Evolutionary conservation across 2,113 vertebrate species (phyloP).

Genomic region (Aphyosemion australe): DNA sequence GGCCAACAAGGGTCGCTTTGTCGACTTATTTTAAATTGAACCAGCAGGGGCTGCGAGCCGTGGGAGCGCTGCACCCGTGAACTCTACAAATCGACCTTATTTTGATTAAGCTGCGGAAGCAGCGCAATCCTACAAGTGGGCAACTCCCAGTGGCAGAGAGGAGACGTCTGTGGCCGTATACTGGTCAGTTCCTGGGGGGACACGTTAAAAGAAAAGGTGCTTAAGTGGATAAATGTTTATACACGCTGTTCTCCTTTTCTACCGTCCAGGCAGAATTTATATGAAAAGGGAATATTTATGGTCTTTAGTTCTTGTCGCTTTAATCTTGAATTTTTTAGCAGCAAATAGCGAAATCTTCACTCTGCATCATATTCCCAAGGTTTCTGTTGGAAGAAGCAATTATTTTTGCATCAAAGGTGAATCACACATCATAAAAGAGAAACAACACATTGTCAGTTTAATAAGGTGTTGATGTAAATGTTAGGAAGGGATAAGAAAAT

Average conservation of each 20-base stretch:
- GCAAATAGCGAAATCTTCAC: not conserved
- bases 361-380: not conserved
- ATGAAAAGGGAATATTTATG: not conserved
- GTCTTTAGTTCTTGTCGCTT: not conserved
- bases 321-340: not conserved
- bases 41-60: constrained; percentile 32
- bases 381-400: constrained; percentile 29
- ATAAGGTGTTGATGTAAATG: constrained; percentile 6
- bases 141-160: constrained; percentile 38
- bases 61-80: constrained; percentile 40
- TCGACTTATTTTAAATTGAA: constrained; percentile 54
- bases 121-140: constrained; percentile 30
- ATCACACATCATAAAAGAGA: not conserved
- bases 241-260: not conserved
- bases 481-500: not conserved
- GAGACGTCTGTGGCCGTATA: constrained; percentile 31
- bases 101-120: constrained; percentile 42
- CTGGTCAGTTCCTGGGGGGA: constrained; percentile 32
- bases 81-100: constrained; percentile 58
- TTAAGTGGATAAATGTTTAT: constrained; percentile 1
- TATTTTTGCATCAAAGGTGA: constrained; percentile 23
- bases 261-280: not conserved
- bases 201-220: constrained; percentile 14
- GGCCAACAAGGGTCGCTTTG: constrained; percentile 45
- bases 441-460: constrained; percentile 4